A percentile compares a stretch with the other conserved stretches of the same genome.
Conservation (phyloP, 2,113 vertebrate species). For the Cyprinus carpio region DNA sequence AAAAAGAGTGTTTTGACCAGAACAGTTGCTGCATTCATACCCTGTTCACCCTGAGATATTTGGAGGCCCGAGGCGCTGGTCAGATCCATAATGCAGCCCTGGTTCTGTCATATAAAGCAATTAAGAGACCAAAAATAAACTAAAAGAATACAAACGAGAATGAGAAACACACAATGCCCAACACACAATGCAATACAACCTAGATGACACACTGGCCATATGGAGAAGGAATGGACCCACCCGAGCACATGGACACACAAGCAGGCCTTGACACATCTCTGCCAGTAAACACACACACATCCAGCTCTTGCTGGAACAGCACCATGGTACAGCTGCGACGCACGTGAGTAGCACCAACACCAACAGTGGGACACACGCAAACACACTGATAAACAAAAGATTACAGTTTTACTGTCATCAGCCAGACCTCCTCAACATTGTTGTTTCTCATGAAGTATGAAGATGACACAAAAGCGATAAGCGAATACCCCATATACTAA, state of each 20-base stretch:
- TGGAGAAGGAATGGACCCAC: constrained; percentile 21
- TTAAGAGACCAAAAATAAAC: background rate
- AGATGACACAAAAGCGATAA: constrained; percentile 41
- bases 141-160: background rate
- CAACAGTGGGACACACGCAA: constrained; percentile 49
- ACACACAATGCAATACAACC: background rate
- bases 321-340: constrained; percentile 71
- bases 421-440: constrained; percentile 35
- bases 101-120: background rate
- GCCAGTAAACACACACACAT: constrained; percentile 75
- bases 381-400: constrained; percentile 42
- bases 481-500: constrained; percentile 18
- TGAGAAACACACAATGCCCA: background rate
- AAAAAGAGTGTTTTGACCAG: background rate
- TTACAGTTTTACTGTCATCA: constrained; percentile 45
- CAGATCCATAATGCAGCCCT: background rate
- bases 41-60: background rate
- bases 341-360: constrained; percentile 68
- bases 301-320: constrained; percentile 74
- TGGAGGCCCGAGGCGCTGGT: background rate
- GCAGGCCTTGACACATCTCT: constrained; percentile 46
- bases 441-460: constrained; percentile 28
- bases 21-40: background rate
- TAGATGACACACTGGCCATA: constrained; percentile 24
- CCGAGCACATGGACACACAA: constrained; percentile 8